Percentiles rank a stretch among this genome's conserved stretches.
These are phyloP conservation scores for Macrophya annulata DNA, from an alignment of 2,888 invertebrate species.

Conservation along the genomic window DNA sequence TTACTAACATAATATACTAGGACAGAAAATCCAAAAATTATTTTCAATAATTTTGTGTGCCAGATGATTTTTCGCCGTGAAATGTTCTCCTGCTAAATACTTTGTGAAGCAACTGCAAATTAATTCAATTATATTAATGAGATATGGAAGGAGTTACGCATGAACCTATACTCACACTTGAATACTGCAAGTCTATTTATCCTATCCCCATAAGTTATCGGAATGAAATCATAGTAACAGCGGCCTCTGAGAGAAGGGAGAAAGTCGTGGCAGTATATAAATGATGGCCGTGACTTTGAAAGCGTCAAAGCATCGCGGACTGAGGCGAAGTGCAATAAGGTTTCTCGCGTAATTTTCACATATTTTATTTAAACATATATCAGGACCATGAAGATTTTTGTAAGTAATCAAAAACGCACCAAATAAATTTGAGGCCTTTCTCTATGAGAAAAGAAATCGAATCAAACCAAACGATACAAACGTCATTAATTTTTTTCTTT, in stretches of 20 bases:
- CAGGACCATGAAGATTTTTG: constrained; percentile 70
- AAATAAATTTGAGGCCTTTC: background rate
- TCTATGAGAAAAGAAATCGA: background rate
- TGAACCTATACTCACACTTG: constrained; percentile 27
- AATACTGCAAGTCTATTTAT: constrained; percentile 8
- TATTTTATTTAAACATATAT: constrained; percentile 42
- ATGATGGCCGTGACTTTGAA: constrained; percentile 78
- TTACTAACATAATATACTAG: too few relatives aligned
- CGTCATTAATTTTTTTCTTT: background rate
- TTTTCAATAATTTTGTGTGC: background rate
- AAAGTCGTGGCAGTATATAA: constrained; percentile 77
- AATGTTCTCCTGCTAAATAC: background rate
- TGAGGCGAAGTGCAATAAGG: constrained; percentile 59
- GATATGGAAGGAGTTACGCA: constrained; percentile 10
- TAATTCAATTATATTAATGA: constrained; percentile 8
- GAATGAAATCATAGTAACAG: constrained; percentile 53
- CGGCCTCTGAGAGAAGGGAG: constrained; percentile 74
- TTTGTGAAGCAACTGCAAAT: background rate
- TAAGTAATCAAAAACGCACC: constrained; percentile 65
- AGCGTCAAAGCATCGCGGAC: constrained; percentile 68
- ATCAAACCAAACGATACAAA: background rate
- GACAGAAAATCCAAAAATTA: background rate
- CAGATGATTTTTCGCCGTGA: background rate
- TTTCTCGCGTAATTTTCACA: background rate
- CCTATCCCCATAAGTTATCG: constrained; percentile 48